A percentile compares a stretch with the other conserved stretches of the same genome.
phyloP scores from a whole-genome alignment of 2,797 vertebrate genomes.

The Eospalax fontanierii region DNA sequence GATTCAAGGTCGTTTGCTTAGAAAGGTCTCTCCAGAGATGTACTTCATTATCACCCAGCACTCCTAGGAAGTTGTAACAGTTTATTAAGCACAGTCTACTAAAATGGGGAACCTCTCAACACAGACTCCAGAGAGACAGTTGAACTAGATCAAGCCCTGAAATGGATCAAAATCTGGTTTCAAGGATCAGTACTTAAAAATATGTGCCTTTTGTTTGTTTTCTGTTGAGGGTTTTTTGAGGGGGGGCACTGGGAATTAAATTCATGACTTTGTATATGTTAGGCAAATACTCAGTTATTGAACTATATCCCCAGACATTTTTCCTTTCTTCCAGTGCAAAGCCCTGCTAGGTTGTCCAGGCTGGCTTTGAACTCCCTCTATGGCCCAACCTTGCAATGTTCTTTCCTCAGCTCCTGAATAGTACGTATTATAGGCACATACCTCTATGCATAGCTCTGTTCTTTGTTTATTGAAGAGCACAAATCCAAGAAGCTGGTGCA shows the following conservation, averaged over 20 bases:
- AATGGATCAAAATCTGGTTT: neutral
- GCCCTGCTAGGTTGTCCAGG: neutral
- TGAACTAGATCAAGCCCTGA: neutral
- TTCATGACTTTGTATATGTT: neutral
- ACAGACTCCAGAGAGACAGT: neutral
- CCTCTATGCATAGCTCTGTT: neutral
- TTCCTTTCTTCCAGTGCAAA: neutral
- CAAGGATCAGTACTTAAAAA: neutral
- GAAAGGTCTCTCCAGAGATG: conserved; percentile 7
- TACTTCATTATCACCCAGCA: neutral
- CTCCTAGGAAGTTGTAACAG: neutral
- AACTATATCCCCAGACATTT: neutral
- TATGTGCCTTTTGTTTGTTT: conserved; percentile 4
- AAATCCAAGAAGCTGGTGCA: neutral
- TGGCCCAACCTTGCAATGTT: neutral
- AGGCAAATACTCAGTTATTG: no score
- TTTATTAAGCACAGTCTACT: conserved; percentile 6
- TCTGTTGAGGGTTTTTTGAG: neutral
- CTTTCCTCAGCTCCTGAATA: neutral
- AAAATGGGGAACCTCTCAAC: neutral
- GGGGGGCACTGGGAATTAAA: neutral
- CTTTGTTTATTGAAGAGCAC: conserved; percentile 7
- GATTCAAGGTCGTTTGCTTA: neutral
- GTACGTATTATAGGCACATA: neutral
- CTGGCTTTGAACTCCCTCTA: neutral